phyloP scores from a whole-genome alignment of 2,888 invertebrate species.

The Oscheius onirici region DNA sequence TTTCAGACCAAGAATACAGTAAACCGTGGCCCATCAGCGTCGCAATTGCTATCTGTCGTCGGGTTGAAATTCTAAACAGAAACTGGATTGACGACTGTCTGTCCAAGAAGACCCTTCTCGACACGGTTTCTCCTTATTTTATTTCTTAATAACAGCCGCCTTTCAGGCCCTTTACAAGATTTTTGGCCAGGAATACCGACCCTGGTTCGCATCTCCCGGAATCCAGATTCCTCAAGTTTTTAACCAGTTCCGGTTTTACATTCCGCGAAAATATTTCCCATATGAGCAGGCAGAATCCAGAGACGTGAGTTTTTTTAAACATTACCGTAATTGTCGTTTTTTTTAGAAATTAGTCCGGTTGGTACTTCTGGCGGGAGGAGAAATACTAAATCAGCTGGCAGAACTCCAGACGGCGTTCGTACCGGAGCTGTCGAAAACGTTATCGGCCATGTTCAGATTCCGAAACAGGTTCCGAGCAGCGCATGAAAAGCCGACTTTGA shows the following conservation, averaged over 20 bases:
- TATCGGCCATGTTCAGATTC: too few species aligned
- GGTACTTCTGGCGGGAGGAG: too few species aligned
- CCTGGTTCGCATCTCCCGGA: not conserved
- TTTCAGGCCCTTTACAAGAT: not conserved
- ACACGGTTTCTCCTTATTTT: not conserved
- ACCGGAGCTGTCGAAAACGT: too few species aligned
- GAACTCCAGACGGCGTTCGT: too few species aligned
- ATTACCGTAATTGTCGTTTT: too few species aligned
- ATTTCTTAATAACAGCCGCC: not conserved
- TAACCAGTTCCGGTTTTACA: not conserved
- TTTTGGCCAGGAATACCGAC: not conserved
- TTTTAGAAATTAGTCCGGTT: too few species aligned
- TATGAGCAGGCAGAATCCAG: not conserved
- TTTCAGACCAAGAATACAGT: too few species aligned
- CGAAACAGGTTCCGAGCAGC: too few species aligned
- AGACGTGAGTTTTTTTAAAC: conserved; percentile 3
- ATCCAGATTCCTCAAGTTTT: not conserved
- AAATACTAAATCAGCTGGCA: too few species aligned
- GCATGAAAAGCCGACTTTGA: not conserved
- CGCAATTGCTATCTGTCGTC: not conserved
- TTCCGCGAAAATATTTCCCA: not conserved
- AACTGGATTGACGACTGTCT: conserved; percentile 42
- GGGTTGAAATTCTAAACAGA: conserved; percentile 27
- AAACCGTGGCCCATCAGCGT: too few species aligned
- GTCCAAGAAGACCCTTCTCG: not conserved